Evolutionary conservation across 2,113 vertebrate species (phyloP).

Genomic region (Anolis carolinensis): DNA sequence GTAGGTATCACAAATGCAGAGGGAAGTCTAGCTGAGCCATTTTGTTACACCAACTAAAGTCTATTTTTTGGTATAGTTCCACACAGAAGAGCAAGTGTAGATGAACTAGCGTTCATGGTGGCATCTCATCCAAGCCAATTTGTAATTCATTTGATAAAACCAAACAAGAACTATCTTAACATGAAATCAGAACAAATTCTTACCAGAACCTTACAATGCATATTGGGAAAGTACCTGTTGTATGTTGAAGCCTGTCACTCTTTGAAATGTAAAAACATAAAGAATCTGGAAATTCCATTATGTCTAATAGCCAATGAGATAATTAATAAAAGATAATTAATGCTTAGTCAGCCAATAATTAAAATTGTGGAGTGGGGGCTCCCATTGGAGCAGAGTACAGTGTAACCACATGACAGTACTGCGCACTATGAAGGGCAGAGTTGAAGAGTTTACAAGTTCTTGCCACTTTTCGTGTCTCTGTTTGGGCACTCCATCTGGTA

Average conservation of each 20-base stretch:
- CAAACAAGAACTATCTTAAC: neutral
- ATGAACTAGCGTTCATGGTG: neutral
- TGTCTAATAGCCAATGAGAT: neutral
- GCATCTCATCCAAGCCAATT: neutral
- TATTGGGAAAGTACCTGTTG: neutral
- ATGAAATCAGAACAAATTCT: too few species aligned
- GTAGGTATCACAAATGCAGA: neutral
- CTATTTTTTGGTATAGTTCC: neutral
- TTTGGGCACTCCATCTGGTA: too few species aligned
- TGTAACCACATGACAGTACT: too few species aligned
- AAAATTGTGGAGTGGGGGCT: constrained; percentile 8
- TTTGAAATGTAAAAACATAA: neutral
- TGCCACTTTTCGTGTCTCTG: too few species aligned
- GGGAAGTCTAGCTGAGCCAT: neutral
- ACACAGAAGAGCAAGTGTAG: neutral
- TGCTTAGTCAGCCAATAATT: neutral
- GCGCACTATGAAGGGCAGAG: too few species aligned
- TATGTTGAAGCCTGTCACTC: neutral
- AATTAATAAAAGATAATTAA: constrained; percentile 21
- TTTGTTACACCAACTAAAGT: neutral
- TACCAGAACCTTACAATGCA: neutral
- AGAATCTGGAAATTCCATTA: constrained; percentile 11
- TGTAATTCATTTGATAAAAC: neutral
- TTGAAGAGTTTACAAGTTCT: too few species aligned
- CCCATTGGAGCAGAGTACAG: too few species aligned